A percentile compares a stretch with the other conserved stretches of the same genome.
These are phyloP conservation scores for Notamacropus eugenii DNA, from an alignment of 2,797 vertebrate species.

Conservation along the genomic window DNA sequence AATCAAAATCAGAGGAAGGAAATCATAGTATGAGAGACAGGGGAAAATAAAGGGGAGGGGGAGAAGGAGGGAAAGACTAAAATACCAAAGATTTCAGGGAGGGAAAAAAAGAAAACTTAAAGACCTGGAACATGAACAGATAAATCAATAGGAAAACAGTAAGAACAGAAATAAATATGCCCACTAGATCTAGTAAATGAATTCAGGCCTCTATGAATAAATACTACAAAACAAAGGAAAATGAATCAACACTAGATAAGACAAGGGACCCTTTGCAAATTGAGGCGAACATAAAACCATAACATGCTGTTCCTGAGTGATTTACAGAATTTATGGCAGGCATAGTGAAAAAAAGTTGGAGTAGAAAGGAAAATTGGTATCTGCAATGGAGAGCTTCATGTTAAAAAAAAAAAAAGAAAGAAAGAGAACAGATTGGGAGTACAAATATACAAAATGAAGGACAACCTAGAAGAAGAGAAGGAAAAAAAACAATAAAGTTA, in stretches of 20 bases:
- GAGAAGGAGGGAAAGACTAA: not conserved
- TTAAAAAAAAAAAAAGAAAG: not conserved
- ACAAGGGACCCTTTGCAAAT: not conserved
- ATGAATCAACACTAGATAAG: not conserved
- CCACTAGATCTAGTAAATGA: not conserved
- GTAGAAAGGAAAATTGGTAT: not conserved
- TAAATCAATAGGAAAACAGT: not conserved
- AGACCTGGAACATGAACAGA: not conserved
- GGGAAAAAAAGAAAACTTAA: not conserved
- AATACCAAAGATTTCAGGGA: not conserved
- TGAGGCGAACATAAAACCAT: not conserved
- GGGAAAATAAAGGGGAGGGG: not conserved
- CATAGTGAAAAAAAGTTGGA: no score
- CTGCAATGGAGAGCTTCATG: not conserved
- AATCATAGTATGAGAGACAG: not conserved
- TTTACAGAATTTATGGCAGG: not conserved
- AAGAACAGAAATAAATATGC: not conserved
- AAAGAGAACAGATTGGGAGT: not conserved
- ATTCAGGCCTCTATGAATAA: not conserved
- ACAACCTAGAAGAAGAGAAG: not conserved
- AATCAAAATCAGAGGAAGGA: not conserved
- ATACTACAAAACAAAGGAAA: not conserved
- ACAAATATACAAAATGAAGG: not conserved
- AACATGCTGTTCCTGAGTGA: not conserved
- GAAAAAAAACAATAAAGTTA: not conserved